Base-by-base conservation (phyloP, 2,888 invertebrate genomes). In the Epirrhoe alternata region DNA sequence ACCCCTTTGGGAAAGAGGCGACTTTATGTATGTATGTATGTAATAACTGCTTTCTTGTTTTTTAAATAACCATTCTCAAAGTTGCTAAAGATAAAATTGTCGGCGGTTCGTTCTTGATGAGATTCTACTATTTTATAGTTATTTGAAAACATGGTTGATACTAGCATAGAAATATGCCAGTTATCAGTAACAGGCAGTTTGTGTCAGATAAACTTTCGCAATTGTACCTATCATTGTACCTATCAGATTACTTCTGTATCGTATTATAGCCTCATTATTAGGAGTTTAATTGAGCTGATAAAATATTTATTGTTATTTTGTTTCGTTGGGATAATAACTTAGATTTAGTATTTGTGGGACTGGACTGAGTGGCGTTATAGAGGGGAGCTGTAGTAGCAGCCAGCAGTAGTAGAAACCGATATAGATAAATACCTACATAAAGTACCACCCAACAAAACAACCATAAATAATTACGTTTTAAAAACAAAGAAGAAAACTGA, bases 91-190 rank as follows among this genome's bases (percentile, higher is more conserved):
- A 38, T 6, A 38, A 10, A 38, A 10, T 38, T 38, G 35, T 14
- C 0, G 35, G 24, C 33, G n/a, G 52, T 59, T 67, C 67, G 60
- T 8, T 14, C 63, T 63, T 56, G 51, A 24, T 33, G 30, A 35
- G 42, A 49, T 24, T 64, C 67, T 12, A n/a, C 30, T 12, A 14
- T 55, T 82, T 83, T 81, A 82, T 82, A 81, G 86, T 82, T 86
- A 85, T 87, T 86, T 84, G 80, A 82, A 85, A 81, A 84, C 71
- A 71, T 65, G 64, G 53, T 49, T 64, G 51, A 69, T 68, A 71
- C 76, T 77, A 77, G 75, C 77, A 71, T 73, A 74, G 75, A 74
- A 71, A 70, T 73, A 74, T 72, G 68, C 69, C 71, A 71, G 70
- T 74, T 72, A 71, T 70, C 70, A 59, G 68, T 69, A 67, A 72